Percentiles rank a stretch among this genome's conserved stretches.
These are phyloP conservation scores for Cephus nigrinus DNA, from an alignment of 2,888 invertebrate species.

Conservation along the genomic window DNA sequence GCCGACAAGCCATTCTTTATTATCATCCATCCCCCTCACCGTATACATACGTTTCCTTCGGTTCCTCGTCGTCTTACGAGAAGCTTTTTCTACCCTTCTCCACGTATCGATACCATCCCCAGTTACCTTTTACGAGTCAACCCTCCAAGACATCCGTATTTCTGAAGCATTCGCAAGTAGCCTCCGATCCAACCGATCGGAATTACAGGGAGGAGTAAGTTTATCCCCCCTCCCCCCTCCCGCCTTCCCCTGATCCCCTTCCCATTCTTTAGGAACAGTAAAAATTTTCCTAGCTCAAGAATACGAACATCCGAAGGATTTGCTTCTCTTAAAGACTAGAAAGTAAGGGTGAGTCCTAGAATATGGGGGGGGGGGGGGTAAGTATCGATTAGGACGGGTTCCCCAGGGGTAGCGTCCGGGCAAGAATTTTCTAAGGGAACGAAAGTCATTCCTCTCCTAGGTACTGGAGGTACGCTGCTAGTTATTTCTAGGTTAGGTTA, in stretches of 20 bases:
- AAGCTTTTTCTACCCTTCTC: neutral
- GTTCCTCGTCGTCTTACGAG: neutral
- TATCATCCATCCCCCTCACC: neutral
- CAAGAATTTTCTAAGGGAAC: neutral
- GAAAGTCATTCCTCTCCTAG: neutral
- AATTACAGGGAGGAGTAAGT: neutral
- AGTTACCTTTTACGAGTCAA: neutral
- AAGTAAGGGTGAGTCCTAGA: neutral
- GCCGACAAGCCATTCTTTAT: neutral
- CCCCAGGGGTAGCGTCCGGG: neutral
- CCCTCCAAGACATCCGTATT: neutral
- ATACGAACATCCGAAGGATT: neutral
- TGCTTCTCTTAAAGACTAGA: neutral
- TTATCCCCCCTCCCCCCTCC: too few species aligned
- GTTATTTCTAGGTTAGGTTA: neutral
- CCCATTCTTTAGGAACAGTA: neutral
- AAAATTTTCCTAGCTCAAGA: neutral
- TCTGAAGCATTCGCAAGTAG: neutral
- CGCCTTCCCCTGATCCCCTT: neutral
- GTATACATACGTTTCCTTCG: neutral
- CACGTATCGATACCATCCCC: neutral
- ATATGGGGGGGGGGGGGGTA: neutral
- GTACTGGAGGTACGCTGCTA: neutral
- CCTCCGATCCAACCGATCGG: neutral
- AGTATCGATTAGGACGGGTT: neutral